These are phyloP conservation scores for Melipona bicolor DNA, from an alignment of 2,888 invertebrate genomes.

Conservation along the genomic window DNA sequence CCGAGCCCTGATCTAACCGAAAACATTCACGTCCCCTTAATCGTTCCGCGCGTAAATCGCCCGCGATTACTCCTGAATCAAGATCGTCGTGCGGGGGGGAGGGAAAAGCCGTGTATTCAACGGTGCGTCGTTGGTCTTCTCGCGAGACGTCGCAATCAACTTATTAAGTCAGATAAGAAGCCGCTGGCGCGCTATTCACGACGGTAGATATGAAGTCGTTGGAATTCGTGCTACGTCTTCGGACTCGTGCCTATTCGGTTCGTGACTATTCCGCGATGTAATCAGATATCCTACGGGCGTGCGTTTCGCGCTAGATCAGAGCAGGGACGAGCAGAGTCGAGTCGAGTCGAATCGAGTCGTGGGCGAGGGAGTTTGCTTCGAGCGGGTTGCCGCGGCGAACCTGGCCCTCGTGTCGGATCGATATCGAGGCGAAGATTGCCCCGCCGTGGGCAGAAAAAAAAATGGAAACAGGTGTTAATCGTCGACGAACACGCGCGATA, in stretches of 20 bases:
- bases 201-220: slow-evolving; percentile 60
- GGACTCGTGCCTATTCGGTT: slow-evolving; percentile 54
- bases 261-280: slow-evolving; percentile 62
- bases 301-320: slow-evolving; percentile 41
- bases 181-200: slow-evolving; percentile 26
- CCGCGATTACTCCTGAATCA: slow-evolving; percentile 39
- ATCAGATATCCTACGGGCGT: slow-evolving; percentile 54
- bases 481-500: slow-evolving; percentile 68
- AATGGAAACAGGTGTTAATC: slow-evolving; percentile 70
- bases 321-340: not conserved
- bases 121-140: slow-evolving; percentile 44
- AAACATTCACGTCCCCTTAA: slow-evolving; percentile 52
- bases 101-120: not conserved
- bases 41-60: slow-evolving; percentile 50
- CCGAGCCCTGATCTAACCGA: slow-evolving; percentile 33
- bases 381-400: not conserved
- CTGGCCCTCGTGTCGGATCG: slow-evolving; percentile 49
- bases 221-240: slow-evolving; percentile 64
- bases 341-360: slow-evolving; percentile 6
- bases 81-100: slow-evolving; percentile 26
- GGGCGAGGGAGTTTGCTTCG: not conserved
- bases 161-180: slow-evolving; percentile 57
- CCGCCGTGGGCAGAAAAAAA: slow-evolving; percentile 1
- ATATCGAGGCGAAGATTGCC: slow-evolving; percentile 61
- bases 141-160: slow-evolving; percentile 59